Base-by-base conservation (phyloP, 2,113 vertebrate genomes). In the Panthera uncia region DNA sequence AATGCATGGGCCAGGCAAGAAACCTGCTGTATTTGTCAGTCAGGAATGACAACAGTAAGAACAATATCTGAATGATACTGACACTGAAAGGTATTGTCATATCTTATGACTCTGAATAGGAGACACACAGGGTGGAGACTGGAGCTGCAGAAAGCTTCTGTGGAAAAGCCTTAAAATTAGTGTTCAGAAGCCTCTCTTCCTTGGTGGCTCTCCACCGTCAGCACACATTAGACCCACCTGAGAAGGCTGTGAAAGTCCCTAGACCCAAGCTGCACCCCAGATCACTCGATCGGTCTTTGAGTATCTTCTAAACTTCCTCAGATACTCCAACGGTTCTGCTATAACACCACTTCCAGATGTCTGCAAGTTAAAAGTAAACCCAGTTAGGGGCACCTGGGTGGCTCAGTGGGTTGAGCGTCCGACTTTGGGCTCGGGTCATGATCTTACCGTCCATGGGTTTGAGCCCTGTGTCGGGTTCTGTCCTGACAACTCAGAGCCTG, bases 211-310 rank as follows among this genome's bases (percentile, higher is more conserved):
- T 55, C 65, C 41, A 5, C 11, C 0, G 65, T 33, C 9, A 8
- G 25, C 14, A 57, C 15, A 29, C 3, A 0, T 48, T 4, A 66
- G 23, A n/a, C 13, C 10, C 7, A 9, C 31, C 15, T 27, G 5
- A 66, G 36, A 4, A 80, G 5, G 18, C 3, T 6, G 25, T 23
- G n/a, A 38, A 79, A 18, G 52, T n/a, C 36, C 50, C 3, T 6
- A 41, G 31, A 76, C 41, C 2, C 3, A 8, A 2, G 14, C 25
- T 41, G 63, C 15, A 29, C 12, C 19, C 13, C 21, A 0, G 0
- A 33, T 15, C 7, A 21, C 4, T 63, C 15, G 4, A 1, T 4
- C 11, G 38, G 55, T 41, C 4, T 15, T 68, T 74, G 18, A 7
- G 2, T 27, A 16, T 74, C n/a, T 74, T 82, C n/a, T 36, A 81